Evolutionary conservation across 1,140 invertebrate genomes (phyloP), one percentile per base, ranked within the genome.

Genomic region (Drosophila leontia): DNA sequence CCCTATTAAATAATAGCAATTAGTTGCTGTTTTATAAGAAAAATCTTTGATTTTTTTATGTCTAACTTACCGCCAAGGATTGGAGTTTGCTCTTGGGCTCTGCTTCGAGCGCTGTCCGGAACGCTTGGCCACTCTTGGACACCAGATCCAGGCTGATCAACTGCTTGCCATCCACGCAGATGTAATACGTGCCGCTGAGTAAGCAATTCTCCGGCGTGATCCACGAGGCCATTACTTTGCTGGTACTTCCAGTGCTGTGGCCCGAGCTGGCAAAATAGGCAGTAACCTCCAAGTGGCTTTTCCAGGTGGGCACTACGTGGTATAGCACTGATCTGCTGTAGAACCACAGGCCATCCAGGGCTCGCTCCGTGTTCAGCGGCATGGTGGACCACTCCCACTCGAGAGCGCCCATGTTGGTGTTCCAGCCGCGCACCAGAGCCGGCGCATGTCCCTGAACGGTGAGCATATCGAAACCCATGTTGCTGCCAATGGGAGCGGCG

Each of bases 341-440:
- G 85, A 95, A 94, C 95, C 95, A 96, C 50, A 94, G 81, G 0
- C 94, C 93, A 64, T 93, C 91, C 12, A 93, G 91, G 3, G 93
- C 93, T 5, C 93, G 93, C 0, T 93, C 88, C 7, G 93, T 92
- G 64, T 94, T 93, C 44, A 94, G 87, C 3, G 94, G 92, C 63
- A 93, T 93, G 5, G 95, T 61, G 3, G 94, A 94, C 95, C 95
- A 95, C 80, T 96, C 95, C 93, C 94, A 95, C 13, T 92, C 82
- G 1, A 92, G 82, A 32, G 94, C 92, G 75, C 97, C 97, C 81
- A 95, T 95, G 15, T 94, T 94, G 15, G 95, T 92, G 87, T 96
- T 95, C 96, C 97, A 98, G 32, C 95, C 96, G 62, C 97, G 93
- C 12, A 98, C 95, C 61, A 97, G 91, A 58, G 95, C 96, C 5